These are phyloP conservation scores for Rhynchomys soricoides DNA, from an alignment of 2,113 vertebrate species.

Conservation along the genomic window DNA sequence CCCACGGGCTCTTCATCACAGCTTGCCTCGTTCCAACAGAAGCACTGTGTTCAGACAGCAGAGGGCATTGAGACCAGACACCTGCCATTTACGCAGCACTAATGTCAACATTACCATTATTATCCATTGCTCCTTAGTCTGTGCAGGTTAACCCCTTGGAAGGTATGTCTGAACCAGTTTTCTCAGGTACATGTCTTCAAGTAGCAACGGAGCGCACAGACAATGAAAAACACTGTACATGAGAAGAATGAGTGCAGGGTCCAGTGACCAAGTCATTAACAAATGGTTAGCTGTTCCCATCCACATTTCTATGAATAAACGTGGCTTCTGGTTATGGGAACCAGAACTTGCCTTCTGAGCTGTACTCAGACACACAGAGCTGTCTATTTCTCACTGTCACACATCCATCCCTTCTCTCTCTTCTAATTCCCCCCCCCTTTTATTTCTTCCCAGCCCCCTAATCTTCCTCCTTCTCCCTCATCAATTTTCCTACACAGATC, in stretches of 20 bases:
- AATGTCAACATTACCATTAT: not conserved
- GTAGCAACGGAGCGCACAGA: not conserved
- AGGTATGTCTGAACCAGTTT: not conserved
- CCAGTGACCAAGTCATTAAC: not conserved
- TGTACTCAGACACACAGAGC: not conserved
- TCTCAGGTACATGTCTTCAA: not conserved
- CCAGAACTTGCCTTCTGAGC: not conserved
- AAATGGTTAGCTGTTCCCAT: not conserved
- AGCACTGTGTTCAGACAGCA: not conserved
- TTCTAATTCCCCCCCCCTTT: not conserved
- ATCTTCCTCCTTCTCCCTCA: no score
- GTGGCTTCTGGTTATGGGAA: not conserved
- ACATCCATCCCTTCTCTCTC: not conserved
- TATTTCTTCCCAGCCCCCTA: not conserved
- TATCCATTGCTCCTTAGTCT: not conserved
- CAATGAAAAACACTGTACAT: not conserved
- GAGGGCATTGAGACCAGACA: not conserved
- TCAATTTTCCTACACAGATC: slow-evolving; percentile 47
- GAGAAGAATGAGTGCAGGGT: not conserved
- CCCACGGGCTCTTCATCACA: not conserved
- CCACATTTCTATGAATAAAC: not conserved
- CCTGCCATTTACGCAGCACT: not conserved
- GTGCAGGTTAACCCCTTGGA: not conserved
- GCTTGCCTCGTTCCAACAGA: not conserved
- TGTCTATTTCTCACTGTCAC: not conserved